phyloP scores from a whole-genome alignment of 2,888 invertebrate species.

The Calliopum simillimum region DNA sequence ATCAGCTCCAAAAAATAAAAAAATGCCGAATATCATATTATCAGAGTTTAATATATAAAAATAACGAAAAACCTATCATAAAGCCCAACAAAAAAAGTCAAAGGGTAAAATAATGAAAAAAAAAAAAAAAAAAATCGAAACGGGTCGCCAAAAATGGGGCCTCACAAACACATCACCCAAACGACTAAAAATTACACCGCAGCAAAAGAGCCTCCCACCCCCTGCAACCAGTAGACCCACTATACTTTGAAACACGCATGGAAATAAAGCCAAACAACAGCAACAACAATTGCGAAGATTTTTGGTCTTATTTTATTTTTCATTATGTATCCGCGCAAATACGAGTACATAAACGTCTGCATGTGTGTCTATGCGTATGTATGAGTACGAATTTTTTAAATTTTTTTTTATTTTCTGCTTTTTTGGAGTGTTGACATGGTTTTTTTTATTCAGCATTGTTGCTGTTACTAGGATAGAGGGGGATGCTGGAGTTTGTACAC shows the following conservation, averaged over 20 bases:
- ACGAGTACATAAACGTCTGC: slow-evolving; percentile 3
- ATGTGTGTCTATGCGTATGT: neutral
- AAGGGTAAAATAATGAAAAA: slow-evolving; percentile 18
- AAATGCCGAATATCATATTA: slow-evolving; percentile 50
- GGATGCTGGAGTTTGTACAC: slow-evolving; percentile 16
- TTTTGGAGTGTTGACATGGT: slow-evolving; percentile 35
- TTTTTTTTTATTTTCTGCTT: slow-evolving; percentile 23
- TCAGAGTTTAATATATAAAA: slow-evolving; percentile 46
- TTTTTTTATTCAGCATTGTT: slow-evolving; percentile 25
- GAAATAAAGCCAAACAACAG: slow-evolving; percentile 36
- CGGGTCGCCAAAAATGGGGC: slow-evolving; percentile 27
- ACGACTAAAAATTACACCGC: slow-evolving; percentile 29
- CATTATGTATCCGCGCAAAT: slow-evolving; percentile 4
- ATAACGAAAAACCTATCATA: slow-evolving; percentile 24
- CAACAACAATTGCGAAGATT: neutral
- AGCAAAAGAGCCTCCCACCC: slow-evolving; percentile 8
- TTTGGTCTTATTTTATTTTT: slow-evolving; percentile 16
- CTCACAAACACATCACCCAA: slow-evolving; percentile 16
- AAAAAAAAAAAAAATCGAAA: slow-evolving; percentile 27
- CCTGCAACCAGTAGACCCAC: neutral
- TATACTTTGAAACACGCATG: slow-evolving; percentile 28
- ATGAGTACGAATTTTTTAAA: slow-evolving; percentile 1
- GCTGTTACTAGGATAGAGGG: neutral
- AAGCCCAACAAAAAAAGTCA: slow-evolving; percentile 33
- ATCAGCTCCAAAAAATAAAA: slow-evolving; percentile 13